A percentile compares a stretch with the other conserved stretches of the same genome.
Conservation (phyloP, 2,888 invertebrate genomes). For the Platycheirus rosarum region DNA sequence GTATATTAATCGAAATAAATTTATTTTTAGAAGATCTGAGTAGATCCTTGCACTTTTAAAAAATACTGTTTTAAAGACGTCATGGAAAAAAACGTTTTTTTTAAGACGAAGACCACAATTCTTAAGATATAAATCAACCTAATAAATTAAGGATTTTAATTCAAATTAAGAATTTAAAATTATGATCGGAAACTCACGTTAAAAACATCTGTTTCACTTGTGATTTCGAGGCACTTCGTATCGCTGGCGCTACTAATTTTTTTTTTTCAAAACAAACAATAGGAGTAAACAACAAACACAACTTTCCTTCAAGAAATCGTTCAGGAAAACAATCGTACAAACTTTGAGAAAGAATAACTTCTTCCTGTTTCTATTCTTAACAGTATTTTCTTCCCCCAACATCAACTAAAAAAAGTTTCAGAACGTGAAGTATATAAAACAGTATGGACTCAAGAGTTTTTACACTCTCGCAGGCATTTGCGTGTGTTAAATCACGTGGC, state of each 20-base stretch:
- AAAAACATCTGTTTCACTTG: conserved; percentile 67
- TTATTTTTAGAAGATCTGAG: neutral
- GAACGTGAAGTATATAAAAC: conserved; percentile 54
- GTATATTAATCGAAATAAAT: conserved; percentile 1
- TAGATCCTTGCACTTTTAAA: conserved; percentile 4
- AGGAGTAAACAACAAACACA: conserved; percentile 45
- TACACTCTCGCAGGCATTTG: conserved; percentile 54
- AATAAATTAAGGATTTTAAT: conserved; percentile 4
- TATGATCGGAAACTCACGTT: neutral
- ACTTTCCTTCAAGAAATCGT: conserved; percentile 39
- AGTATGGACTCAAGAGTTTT: conserved; percentile 57
- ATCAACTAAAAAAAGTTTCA: conserved; percentile 32
- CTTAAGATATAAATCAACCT: conserved; percentile 3
- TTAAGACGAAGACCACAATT: neutral
- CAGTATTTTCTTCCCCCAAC: conserved; percentile 4
- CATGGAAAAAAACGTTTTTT: neutral
- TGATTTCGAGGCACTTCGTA: conserved; percentile 47
- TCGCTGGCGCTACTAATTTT: conserved; percentile 37
- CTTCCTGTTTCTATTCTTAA: conserved; percentile 4
- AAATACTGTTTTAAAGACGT: too few species aligned
- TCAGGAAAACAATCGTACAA: conserved; percentile 18
- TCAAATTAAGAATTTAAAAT: conserved; percentile 1
- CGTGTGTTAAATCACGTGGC: conserved; percentile 70
- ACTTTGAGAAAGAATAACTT: conserved; percentile 9
- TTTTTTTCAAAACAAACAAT: conserved; percentile 7